Evolutionary conservation across 2,888 invertebrate species (phyloP), one percentile per base, ranked within the genome.

Genomic region (Brachynemurus nebulosus): DNA sequence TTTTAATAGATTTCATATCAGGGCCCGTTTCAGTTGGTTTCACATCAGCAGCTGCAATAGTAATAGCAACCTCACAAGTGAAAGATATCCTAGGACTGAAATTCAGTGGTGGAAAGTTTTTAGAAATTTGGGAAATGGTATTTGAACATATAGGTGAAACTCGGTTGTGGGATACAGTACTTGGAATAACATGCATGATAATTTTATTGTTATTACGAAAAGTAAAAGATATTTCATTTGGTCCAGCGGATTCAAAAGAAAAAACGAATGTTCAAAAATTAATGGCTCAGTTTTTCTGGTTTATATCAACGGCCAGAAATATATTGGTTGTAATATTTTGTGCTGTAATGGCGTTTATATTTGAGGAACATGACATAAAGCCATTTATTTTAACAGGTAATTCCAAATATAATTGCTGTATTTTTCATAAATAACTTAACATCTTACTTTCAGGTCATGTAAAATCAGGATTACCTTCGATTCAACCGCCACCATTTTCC

Each of bases 11-110:
- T 64, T 86, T 86, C 64, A 85, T 86, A 57, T 85, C 85, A 50
- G 81, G 82, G n/a, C 85, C 86, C 33, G 83, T 84, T 48, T 79
- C 81, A 3, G 78, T 80, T 47, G 83, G 82, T 6, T 86, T 86
- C 65, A 85, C 86, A 3, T 84, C 84, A 0, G 86, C 86, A 0
- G 85, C 86, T 0, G 83, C 86, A 50, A 79, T 86, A 51, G 82
- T 85, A 52, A 86, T 86, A 49, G 84, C 83, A 25, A 80, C 83
- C 44, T 80, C 83, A 17, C 86, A 86, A 64, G 69, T 84, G 49
- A 84, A 84, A 62, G 80, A 80, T 56, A 73, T 85, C 52, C 65
- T 84, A 9, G 84, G 83, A 1, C 66, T 84, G 20, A 70, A 68
- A 51, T 77, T 80, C 55, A 68, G 74, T 0, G 79, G 79, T 1